phyloP scores from a whole-genome alignment of 2,113 vertebrate species.

The Misgurnus mizolepis region DNA sequence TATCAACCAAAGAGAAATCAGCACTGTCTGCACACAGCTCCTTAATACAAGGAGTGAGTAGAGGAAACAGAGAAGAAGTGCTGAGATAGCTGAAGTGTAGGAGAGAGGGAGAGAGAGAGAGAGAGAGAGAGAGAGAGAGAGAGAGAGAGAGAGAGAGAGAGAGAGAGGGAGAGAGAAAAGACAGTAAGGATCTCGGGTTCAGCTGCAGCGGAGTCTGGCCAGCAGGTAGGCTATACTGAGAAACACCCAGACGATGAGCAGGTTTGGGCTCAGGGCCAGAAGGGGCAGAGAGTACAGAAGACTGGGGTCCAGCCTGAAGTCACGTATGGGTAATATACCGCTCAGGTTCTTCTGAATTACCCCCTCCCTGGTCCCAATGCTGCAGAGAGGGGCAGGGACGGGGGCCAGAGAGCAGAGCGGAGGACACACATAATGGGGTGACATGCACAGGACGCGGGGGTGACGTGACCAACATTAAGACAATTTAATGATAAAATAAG shows the following conservation, averaged over 20 bases:
- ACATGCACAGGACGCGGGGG: not conserved
- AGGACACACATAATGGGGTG: not conserved
- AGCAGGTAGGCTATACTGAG: conserved; percentile 94
- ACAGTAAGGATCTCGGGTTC: conserved; percentile 59
- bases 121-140: no score
- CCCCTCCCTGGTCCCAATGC: conserved; percentile 98
- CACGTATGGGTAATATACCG: conserved; percentile 94
- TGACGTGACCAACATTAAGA: conserved; percentile 18
- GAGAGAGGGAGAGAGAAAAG: not conserved
- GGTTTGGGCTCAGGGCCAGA: conserved; percentile 95
- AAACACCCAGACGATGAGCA: conserved; percentile 97
- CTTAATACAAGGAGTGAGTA: not conserved
- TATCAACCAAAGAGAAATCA: conserved; percentile 14
- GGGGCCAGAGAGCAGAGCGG: conserved; percentile 23
- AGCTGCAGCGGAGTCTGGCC: conserved; percentile 95
- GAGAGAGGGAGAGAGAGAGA: no score
- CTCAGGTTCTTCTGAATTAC: conserved; percentile 99
- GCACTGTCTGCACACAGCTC: not conserved
- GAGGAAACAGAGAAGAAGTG: not conserved
- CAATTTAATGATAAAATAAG: not conserved
- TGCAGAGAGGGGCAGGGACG: conserved; percentile 83
- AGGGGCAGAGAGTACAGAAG: conserved; percentile 98
- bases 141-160: no score
- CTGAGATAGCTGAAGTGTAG: not conserved
- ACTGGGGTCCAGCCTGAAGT: conserved; percentile 94